Conservation (phyloP, 1,140 invertebrate species). For the Polyergus mexicanus region DNA sequence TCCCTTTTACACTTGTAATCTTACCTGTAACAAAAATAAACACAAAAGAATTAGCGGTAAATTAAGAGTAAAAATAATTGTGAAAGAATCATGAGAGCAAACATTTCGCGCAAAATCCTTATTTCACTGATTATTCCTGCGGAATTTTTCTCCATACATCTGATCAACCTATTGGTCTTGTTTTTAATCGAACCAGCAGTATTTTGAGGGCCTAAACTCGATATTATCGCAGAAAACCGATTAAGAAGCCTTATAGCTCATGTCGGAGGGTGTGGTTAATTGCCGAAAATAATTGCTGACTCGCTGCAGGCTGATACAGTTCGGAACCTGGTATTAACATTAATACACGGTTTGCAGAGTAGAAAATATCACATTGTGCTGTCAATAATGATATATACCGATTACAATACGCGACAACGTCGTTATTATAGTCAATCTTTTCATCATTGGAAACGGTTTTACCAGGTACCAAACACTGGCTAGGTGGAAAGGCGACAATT, state of each 20-base stretch:
- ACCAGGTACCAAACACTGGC: slow-evolving; percentile 35
- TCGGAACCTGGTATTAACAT: slow-evolving; percentile 69
- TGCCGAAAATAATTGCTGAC: slow-evolving; percentile 69
- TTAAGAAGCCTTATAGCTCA: slow-evolving; percentile 57
- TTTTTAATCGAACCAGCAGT: slow-evolving; percentile 54
- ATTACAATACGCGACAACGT: slow-evolving; percentile 47
- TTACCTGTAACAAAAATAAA: slow-evolving; percentile 69
- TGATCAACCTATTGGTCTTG: slow-evolving; percentile 54
- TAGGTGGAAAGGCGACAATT: slow-evolving; percentile 61
- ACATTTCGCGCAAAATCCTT: not conserved
- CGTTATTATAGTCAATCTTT: slow-evolving; percentile 44
- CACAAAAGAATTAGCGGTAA: not conserved
- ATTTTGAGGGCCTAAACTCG: slow-evolving; percentile 48
- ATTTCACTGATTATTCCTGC: not conserved
- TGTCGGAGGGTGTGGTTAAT: slow-evolving; percentile 60
- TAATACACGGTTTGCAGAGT: slow-evolving; percentile 64
- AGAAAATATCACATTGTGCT: slow-evolving; percentile 38
- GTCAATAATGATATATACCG: slow-evolving; percentile 60
- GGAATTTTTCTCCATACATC: not conserved
- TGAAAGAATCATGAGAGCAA: not conserved
- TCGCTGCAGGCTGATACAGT: slow-evolving; percentile 16
- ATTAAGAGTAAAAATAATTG: not conserved
- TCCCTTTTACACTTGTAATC: slow-evolving; percentile 32
- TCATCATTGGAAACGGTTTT: slow-evolving; percentile 15
- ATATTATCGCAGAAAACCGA: slow-evolving; percentile 70